These are phyloP conservation scores for Thyatira batis DNA, from an alignment of 2,888 invertebrate genomes.

Conservation along the genomic window DNA sequence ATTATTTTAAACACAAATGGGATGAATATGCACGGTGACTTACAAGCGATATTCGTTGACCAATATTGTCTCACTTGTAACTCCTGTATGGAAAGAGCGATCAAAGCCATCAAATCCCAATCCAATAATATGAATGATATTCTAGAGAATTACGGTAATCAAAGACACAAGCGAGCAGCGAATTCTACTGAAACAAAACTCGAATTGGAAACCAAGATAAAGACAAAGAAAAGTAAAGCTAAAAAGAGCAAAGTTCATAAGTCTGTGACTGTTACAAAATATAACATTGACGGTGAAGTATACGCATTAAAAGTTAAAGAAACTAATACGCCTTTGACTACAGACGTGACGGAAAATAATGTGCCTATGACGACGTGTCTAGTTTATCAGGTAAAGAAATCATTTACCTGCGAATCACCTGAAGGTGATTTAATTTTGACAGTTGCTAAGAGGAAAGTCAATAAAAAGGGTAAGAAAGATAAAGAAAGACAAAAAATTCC, in stretches of 20 bases:
- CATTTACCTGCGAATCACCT: constrained; percentile 49
- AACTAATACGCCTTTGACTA: constrained; percentile 17
- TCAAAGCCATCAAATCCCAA: constrained; percentile 40
- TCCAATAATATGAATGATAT: constrained; percentile 28
- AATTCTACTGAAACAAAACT: constrained; percentile 11
- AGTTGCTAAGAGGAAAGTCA: constrained; percentile 38
- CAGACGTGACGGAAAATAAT: constrained; percentile 23
- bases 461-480: constrained; percentile 45
- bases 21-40: constrained; percentile 29
- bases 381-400: constrained; percentile 57
- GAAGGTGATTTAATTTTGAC: constrained; percentile 46
- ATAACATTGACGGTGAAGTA: constrained; percentile 46
- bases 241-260: constrained; percentile 37
- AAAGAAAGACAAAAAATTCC: constrained; percentile 23
- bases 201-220: constrained; percentile 17
- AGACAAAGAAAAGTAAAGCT: constrained; percentile 27
- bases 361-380: constrained; percentile 37
- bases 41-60: constrained; percentile 44
- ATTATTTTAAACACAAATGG: constrained; percentile 21
- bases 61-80: constrained; percentile 44
- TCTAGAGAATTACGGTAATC: constrained; percentile 13
- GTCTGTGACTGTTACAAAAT: constrained; percentile 55
- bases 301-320: constrained; percentile 64
- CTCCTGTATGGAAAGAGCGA: constrained; percentile 53
- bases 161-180: constrained; percentile 35